Conservation (phyloP, 2,113 vertebrate genomes). For the Clinocottus analis region DNA sequence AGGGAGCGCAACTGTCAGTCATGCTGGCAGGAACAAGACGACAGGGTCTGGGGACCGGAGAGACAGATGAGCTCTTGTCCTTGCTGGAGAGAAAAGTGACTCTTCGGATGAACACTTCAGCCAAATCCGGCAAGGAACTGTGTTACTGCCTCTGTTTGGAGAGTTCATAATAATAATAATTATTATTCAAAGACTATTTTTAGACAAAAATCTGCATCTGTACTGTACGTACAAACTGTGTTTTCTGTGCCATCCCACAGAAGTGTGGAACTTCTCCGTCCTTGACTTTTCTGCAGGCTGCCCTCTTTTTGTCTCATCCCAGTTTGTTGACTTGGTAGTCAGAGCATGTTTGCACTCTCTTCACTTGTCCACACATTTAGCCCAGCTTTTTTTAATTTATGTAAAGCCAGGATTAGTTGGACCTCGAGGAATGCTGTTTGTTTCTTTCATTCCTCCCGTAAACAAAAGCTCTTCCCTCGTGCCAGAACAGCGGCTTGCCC, state of each 20-base stretch:
- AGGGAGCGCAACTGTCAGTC: slow-evolving; percentile 9
- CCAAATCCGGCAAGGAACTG: slow-evolving; percentile 20
- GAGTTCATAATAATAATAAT: slow-evolving; percentile 6
- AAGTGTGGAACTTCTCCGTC: slow-evolving; percentile 27
- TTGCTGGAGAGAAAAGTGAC: slow-evolving; percentile 25
- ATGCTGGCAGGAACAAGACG: not conserved
- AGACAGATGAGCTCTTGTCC: slow-evolving; percentile 29
- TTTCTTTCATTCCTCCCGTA: slow-evolving; percentile 56
- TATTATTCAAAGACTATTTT: slow-evolving; percentile 61
- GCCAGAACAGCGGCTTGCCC: slow-evolving; percentile 48
- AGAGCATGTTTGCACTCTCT: slow-evolving; percentile 57
- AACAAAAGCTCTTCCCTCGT: slow-evolving; percentile 46
- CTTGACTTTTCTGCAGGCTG: slow-evolving; percentile 35
- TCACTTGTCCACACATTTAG: slow-evolving; percentile 47
- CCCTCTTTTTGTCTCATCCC: slow-evolving; percentile 27
- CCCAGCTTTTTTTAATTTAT: slow-evolving; percentile 57
- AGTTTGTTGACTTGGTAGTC: slow-evolving; percentile 36
- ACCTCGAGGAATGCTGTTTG: slow-evolving; percentile 57
- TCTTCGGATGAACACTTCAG: slow-evolving; percentile 25
- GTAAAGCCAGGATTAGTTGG: slow-evolving; percentile 70
- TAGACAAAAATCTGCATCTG: slow-evolving; percentile 52
- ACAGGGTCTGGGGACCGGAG: slow-evolving; percentile 1
- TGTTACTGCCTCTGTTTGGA: slow-evolving; percentile 30
- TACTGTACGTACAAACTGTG: slow-evolving; percentile 22
- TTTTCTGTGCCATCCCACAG: slow-evolving; percentile 54